Conservation (phyloP, 2,797 vertebrate genomes). For the Anableps anableps region DNA sequence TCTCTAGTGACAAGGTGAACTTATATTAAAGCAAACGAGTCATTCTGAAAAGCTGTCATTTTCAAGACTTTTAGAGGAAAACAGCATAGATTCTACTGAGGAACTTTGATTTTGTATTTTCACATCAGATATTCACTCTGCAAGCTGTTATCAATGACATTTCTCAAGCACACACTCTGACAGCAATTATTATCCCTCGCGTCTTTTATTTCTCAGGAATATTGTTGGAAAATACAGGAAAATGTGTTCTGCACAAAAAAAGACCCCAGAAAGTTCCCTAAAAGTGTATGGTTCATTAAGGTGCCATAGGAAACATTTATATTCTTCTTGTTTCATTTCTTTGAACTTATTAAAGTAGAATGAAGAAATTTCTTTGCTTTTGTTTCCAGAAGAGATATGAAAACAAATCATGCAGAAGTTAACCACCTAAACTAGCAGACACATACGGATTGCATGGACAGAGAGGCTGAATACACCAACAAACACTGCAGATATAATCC, state of each 20-base stretch:
- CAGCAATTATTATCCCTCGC: slow-evolving; percentile 29
- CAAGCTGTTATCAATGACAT: slow-evolving; percentile 58
- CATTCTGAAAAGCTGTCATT: slow-evolving; percentile 44
- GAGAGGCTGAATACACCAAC: not conserved
- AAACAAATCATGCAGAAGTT: not conserved
- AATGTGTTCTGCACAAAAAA: not conserved
- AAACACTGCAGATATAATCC: not conserved
- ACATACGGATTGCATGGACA: not conserved
- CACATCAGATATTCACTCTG: slow-evolving; percentile 53
- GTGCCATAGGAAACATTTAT: not conserved
- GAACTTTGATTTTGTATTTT: slow-evolving; percentile 58
- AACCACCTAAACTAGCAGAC: not conserved
- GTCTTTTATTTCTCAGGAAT: slow-evolving; percentile 40
- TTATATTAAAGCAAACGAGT: slow-evolving; percentile 29
- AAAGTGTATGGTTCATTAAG: slow-evolving; percentile 1
- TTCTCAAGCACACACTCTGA: slow-evolving; percentile 13
- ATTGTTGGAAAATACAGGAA: slow-evolving; percentile 32
- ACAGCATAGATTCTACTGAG: slow-evolving; percentile 25
- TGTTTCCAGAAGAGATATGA: not conserved
- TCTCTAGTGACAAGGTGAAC: slow-evolving; percentile 26
- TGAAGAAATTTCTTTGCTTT: not conserved
- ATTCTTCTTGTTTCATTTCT: not conserved
- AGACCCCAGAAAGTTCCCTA: not conserved
- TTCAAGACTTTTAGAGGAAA: slow-evolving; percentile 35
- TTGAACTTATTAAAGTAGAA: not conserved